A percentile compares a stretch with the other conserved stretches of the same genome.
Evolutionary conservation across 2,888 invertebrate species (phyloP).

Genomic region (Metacarcinus magister): DNA sequence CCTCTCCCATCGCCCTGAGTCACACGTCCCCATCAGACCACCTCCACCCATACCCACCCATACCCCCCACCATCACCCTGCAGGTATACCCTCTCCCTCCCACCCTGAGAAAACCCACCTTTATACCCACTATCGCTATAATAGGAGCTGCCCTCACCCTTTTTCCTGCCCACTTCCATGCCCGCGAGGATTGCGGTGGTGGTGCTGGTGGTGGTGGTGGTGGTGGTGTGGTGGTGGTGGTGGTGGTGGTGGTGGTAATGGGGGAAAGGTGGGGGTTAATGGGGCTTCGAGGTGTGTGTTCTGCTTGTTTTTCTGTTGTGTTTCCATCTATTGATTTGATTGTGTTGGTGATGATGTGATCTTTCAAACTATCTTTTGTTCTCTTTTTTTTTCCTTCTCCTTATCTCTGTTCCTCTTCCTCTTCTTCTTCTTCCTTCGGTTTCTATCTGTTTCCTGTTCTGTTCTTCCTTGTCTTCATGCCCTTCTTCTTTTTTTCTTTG

Average conservation of each 20-base stretch:
- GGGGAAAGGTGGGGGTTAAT: neutral
- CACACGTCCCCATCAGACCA: neutral
- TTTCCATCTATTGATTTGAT: neutral
- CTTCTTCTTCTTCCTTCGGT: neutral
- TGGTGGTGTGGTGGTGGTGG: slow-evolving; percentile 13
- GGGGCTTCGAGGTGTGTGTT: neutral
- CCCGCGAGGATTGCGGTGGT: neutral
- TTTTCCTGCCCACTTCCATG: neutral
- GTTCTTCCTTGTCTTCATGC: neutral
- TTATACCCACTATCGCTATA: neutral
- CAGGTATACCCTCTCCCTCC: neutral
- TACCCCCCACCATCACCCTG: neutral
- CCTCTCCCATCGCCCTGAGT: neutral
- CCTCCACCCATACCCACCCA: neutral
- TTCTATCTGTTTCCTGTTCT: neutral
- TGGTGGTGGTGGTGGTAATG: neutral
- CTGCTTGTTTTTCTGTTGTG: neutral
- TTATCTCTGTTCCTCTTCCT: neutral
- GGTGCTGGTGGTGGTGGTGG: too few species aligned
- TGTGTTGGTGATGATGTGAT: neutral
- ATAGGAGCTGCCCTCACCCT: slow-evolving; percentile 6
- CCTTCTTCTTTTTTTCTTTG: neutral
- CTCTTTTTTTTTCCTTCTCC: neutral
- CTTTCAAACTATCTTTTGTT: neutral
- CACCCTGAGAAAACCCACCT: neutral